A percentile compares a stretch with the other conserved stretches of the same genome.
Evolutionary conservation across 2,113 vertebrate species (phyloP).

Genomic region (Mesoclemmys tuberculata): DNA sequence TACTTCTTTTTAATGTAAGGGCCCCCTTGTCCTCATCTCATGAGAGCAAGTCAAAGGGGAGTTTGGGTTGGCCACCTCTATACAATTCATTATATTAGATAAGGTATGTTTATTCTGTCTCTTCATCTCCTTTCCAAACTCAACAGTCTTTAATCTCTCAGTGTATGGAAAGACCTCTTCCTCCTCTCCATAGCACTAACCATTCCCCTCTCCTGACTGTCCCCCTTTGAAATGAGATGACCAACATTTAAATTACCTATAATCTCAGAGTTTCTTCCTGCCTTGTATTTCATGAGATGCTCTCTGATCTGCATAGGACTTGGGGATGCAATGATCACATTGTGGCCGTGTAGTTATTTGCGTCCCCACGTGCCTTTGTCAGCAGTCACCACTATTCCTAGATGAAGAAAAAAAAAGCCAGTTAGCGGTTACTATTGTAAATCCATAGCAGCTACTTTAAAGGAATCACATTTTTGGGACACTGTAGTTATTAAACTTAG

Average conservation of each 20-base stretch:
- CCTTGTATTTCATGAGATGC: conserved; percentile 10
- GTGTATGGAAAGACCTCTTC: background rate
- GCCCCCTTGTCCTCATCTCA: background rate
- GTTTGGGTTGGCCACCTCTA: background rate
- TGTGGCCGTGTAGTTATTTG: conserved; percentile 1
- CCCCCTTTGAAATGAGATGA: background rate
- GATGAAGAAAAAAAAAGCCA: conserved; percentile 52
- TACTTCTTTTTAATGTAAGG: background rate
- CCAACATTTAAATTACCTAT: background rate
- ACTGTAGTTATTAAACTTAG: background rate
- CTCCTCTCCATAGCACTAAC: background rate
- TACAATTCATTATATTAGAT: background rate
- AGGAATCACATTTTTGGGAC: background rate
- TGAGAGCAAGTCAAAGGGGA: background rate
- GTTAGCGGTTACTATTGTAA: conserved; percentile 3
- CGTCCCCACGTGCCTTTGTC: background rate
- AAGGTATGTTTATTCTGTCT: background rate
- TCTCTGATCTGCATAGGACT: background rate
- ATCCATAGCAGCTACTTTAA: background rate
- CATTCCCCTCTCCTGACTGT: fast-evolving
- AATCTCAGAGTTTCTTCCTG: fast-evolving
- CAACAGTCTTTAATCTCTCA: background rate
- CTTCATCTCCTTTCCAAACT: background rate
- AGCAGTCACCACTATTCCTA: conserved; percentile 48
- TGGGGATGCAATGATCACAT: background rate